Evolutionary conservation across 2,888 invertebrate species (phyloP), one percentile per base, ranked within the genome.

Genomic region (Lumbricus terrestris): DNA sequence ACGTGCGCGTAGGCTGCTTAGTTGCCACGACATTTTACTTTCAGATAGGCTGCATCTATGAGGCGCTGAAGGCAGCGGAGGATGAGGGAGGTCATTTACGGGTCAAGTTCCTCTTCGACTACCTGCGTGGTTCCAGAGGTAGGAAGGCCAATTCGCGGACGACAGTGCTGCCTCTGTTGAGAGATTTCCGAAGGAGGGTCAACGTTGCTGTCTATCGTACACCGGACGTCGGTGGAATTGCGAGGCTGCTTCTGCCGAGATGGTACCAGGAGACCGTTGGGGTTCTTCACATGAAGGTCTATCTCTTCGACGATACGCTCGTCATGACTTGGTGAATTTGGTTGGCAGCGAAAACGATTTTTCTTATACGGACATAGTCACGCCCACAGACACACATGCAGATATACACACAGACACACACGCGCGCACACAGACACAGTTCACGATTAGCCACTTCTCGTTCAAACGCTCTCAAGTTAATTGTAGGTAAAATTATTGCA

Each of bases 281-380:
- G 0, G 95, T 99, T 23, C 98, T 99, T 94, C 99, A 99, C 94
- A 98, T 99, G 97, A 99, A 99, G 95, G 96, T 99, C 33, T 99
- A 99, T 94, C 96, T 99, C 92, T 97, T 98, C 93, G 99, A 99
- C 95, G 97, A 99, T 95, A 96, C 97, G 38, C 96, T 99, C 2
- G 96, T 99, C 42, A 97, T 99, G 90, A 98, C 98, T 95, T 99
- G 99, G 97, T 97, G 94, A n/a, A 40, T 15, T 42, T 16, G 16
- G 5, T 38, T 38, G 38, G 38, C 38, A 38, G 38, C 38, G 38
- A 38, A 5, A 13, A 5, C 13, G 13, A 13, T 42, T 42, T 42
- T 11, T 42, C 42, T 16, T 16, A 42, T 2, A 42, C 11, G 18
- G 16, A 42, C 47, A 47, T 47, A 40, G 15, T 40, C 15, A n/a